Percentiles rank a stretch among this genome's conserved stretches.
Evolutionary conservation across 2,113 vertebrate genomes (phyloP).

Genomic region (Platysteira castanea): DNA sequence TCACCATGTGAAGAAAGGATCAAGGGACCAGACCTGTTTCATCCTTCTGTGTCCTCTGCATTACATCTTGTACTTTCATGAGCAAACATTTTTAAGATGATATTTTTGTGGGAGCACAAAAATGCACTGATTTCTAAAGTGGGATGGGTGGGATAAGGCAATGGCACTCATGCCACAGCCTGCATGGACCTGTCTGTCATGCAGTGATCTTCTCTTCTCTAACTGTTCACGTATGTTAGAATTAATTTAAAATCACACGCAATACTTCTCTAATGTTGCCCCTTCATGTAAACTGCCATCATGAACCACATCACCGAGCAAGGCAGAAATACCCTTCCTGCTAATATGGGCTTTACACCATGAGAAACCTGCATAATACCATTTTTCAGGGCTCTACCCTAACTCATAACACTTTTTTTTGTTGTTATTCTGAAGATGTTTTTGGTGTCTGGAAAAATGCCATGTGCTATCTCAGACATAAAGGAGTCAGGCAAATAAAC

Average conservation of each 20-base stretch:
- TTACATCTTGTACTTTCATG: background rate
- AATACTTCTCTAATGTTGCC: background rate
- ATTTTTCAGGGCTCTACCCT: background rate
- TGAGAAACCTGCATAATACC: background rate
- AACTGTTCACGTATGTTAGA: background rate
- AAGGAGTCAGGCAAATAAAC: slow-evolving; percentile 3
- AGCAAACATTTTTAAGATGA: background rate
- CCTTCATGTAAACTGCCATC: background rate
- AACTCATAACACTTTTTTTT: background rate
- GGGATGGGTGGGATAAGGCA: background rate
- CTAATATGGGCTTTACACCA: background rate
- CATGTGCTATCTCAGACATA: background rate
- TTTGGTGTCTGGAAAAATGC: slow-evolving; percentile 3
- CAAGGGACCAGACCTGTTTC: background rate
- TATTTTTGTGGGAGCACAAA: background rate
- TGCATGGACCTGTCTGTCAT: background rate
- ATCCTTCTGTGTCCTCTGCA: background rate
- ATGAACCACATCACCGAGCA: background rate
- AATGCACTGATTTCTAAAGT: background rate
- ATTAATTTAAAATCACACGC: background rate
- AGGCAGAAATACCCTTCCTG: background rate
- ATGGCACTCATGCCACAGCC: background rate
- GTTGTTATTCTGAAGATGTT: background rate
- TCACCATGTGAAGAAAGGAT: background rate
- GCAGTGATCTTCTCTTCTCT: background rate